Conservation (phyloP, 1,140 invertebrate genomes). For the Chymomyza costata region DNA sequence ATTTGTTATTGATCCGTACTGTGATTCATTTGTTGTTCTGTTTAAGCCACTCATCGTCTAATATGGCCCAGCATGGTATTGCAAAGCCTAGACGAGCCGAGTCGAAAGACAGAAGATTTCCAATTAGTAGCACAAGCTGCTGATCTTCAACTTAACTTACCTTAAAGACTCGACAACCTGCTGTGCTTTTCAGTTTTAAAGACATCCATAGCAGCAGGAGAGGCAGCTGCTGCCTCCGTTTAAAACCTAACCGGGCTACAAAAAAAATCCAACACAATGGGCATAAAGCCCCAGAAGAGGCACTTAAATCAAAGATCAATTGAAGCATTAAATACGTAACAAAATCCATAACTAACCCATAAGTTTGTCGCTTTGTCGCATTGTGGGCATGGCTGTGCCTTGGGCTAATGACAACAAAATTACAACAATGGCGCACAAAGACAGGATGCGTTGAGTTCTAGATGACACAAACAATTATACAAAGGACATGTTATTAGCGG, state of each 20-base stretch:
- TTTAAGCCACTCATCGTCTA: constrained; percentile 14
- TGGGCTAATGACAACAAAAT: constrained; percentile 45
- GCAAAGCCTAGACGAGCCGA: constrained; percentile 1
- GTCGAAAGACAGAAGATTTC: constrained; percentile 16
- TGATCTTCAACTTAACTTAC: too few species aligned
- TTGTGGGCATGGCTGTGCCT: constrained; percentile 23
- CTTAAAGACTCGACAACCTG: constrained; percentile 36
- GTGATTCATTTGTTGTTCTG: constrained; percentile 13
- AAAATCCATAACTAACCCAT: constrained; percentile 43
- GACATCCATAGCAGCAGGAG: constrained; percentile 23
- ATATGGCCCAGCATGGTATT: constrained; percentile 3
- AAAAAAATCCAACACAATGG: too few species aligned
- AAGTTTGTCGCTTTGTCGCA: too few species aligned
- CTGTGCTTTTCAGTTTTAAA: constrained; percentile 37
- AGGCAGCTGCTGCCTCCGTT: constrained; percentile 3
- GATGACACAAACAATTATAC: constrained; percentile 69
- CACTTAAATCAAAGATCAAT: constrained; percentile 63
- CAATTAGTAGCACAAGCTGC: too few species aligned
- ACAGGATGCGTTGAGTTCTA: constrained; percentile 7
- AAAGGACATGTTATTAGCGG: constrained; percentile 48
- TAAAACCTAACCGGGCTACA: too few species aligned
- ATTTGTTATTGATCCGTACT: too few species aligned
- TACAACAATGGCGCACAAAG: constrained; percentile 31
- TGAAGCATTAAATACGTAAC: constrained; percentile 68
- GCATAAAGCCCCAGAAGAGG: constrained; percentile 9